Conservation (phyloP, 2,888 invertebrate genomes). For the Catonia carolina region DNA sequence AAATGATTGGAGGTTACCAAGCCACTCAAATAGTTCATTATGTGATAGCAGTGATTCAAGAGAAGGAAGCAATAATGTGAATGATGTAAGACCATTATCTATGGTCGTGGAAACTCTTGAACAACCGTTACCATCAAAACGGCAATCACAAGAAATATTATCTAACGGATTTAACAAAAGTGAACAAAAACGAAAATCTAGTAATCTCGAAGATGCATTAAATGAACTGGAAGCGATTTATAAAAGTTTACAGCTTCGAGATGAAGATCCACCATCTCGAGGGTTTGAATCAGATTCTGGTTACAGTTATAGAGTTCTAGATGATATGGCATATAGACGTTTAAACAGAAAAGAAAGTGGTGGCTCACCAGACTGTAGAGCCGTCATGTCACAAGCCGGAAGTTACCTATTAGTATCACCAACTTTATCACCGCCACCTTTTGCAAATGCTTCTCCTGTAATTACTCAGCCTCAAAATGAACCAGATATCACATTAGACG, state of each 20-base stretch:
- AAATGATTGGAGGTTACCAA: constrained; percentile 4
- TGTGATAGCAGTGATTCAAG: constrained; percentile 13
- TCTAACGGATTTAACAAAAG: neutral
- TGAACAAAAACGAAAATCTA: constrained; percentile 49
- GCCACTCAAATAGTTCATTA: constrained; percentile 17
- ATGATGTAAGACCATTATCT: constrained; percentile 35
- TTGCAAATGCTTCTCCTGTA: constrained; percentile 28
- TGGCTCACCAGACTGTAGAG: constrained; percentile 45
- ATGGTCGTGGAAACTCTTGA: constrained; percentile 37
- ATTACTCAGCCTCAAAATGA: constrained; percentile 43
- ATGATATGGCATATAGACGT: constrained; percentile 75
- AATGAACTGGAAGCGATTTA: constrained; percentile 88
- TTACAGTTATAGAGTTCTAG: constrained; percentile 41
- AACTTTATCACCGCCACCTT: constrained; percentile 44
- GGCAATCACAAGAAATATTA: constrained; percentile 19
- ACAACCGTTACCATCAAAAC: constrained; percentile 14
- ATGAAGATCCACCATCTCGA: constrained; percentile 64
- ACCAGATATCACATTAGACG: constrained; percentile 76
- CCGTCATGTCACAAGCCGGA: constrained; percentile 46
- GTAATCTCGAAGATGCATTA: constrained; percentile 79
- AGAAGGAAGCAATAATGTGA: neutral
- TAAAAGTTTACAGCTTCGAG: constrained; percentile 76
- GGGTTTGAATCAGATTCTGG: constrained; percentile 38
- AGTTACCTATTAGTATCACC: constrained; percentile 68
- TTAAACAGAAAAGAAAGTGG: constrained; percentile 54